Conservation (phyloP, 2,797 vertebrate genomes). For the Galagoides demidoff region DNA sequence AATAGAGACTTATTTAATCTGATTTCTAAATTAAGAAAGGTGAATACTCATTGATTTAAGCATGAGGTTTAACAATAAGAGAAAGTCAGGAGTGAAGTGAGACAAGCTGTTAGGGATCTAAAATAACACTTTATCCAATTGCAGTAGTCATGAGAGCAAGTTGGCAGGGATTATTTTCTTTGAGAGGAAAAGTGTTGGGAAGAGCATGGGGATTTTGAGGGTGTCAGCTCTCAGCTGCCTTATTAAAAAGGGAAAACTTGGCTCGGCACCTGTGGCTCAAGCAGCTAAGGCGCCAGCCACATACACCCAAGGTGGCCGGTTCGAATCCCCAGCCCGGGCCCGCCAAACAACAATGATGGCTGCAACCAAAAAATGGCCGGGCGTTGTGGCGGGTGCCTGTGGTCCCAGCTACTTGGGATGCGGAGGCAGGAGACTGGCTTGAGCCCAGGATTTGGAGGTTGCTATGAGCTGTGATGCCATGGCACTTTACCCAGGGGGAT, state of each 20-base stretch:
- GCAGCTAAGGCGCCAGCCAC: no score
- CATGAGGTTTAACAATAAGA: accelerated
- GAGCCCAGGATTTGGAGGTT: no score
- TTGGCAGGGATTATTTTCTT: neutral
- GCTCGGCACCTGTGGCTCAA: no score
- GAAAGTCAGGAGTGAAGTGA: neutral
- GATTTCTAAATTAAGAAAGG: neutral
- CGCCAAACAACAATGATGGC: no score
- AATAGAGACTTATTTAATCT: neutral
- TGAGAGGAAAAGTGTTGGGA: neutral
- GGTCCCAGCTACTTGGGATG: no score
- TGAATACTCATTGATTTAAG: neutral
- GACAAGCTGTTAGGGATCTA: neutral
- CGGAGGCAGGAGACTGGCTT: no score
- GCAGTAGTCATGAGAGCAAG: accelerated
- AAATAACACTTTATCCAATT: neutral
- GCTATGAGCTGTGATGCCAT: no score
- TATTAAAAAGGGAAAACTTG: neutral
- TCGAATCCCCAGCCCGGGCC: no score
- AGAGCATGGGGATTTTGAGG: neutral
- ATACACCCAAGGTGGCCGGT: no score
- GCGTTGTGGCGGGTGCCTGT: no score
- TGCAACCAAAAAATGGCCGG: no score
- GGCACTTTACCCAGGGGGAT: no score
- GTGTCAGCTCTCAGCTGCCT: neutral